A percentile compares a stretch with the other conserved stretches of the same genome.
These are phyloP conservation scores for Himalopsyche anomala DNA, from an alignment of 2,888 invertebrate genomes.

Conservation along the genomic window DNA sequence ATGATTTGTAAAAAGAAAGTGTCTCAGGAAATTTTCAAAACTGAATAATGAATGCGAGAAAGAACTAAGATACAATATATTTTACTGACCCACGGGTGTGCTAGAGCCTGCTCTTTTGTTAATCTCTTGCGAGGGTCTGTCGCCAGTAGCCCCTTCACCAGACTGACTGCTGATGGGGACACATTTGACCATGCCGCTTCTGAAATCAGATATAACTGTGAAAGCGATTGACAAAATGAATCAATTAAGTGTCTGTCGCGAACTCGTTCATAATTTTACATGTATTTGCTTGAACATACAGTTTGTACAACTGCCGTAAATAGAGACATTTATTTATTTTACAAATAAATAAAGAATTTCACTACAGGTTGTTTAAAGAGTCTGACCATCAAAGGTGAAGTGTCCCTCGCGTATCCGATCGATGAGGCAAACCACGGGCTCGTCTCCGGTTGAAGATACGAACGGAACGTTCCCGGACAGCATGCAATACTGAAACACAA, in stretches of 20 bases:
- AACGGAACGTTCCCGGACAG: slow-evolving; percentile 93
- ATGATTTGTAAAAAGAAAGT: not conserved
- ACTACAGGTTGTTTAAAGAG: not conserved
- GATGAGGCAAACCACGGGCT: slow-evolving; percentile 87
- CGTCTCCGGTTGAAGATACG: slow-evolving; percentile 80
- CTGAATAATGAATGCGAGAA: not conserved
- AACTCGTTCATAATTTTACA: too few species aligned
- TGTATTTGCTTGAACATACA: too few species aligned
- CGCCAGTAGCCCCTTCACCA: slow-evolving; percentile 86
- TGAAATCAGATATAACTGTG: slow-evolving; percentile 65
- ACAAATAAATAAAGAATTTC: too few species aligned
- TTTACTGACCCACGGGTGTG: slow-evolving; percentile 81
- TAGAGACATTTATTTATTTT: too few species aligned
- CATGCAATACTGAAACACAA: slow-evolving; percentile 82
- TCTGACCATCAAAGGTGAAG: slow-evolving; percentile 83
- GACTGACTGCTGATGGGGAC: slow-evolving; percentile 84
- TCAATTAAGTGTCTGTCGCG: too few species aligned
- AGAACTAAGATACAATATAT: too few species aligned
- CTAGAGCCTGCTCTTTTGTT: slow-evolving; percentile 81
- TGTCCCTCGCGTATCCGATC: slow-evolving; percentile 87
- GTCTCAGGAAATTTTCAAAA: not conserved
- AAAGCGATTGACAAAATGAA: too few species aligned
- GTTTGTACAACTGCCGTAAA: too few species aligned
- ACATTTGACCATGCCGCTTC: slow-evolving; percentile 82
- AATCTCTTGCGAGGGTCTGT: slow-evolving; percentile 86